Evolutionary conservation across 2,113 vertebrate species (phyloP).

Genomic region (Myrmecophaga tridactyla): DNA sequence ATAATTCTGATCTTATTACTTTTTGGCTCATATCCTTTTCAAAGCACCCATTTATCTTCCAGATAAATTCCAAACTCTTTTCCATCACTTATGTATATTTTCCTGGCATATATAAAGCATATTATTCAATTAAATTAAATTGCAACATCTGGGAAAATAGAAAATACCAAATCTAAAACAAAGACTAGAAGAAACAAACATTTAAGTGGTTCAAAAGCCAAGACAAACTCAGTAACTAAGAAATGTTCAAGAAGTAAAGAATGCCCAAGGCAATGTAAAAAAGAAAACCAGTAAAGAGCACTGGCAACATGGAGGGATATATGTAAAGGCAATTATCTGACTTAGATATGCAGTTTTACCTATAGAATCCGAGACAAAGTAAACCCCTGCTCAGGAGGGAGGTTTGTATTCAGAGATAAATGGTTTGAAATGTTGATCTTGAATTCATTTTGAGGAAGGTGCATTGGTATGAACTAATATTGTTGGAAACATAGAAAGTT

Average conservation of each 20-base stretch:
- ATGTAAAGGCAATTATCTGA: neutral
- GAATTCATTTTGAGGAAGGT: neutral
- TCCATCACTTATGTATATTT: neutral
- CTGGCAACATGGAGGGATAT: neutral
- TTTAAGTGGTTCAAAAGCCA: neutral
- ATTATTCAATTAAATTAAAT: neutral
- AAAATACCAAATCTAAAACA: neutral
- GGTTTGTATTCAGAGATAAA: neutral
- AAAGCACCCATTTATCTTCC: neutral
- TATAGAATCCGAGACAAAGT: neutral
- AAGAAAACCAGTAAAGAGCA: neutral
- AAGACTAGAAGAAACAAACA: neutral
- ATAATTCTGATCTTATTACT: neutral
- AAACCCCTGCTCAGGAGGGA: neutral
- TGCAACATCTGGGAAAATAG: neutral
- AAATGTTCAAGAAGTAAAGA: neutral
- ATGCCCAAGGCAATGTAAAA: neutral
- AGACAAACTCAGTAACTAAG: neutral
- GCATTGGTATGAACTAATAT: neutral
- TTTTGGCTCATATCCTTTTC: neutral
- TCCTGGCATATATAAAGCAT: neutral
- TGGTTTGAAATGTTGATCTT: neutral
- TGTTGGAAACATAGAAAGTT: neutral
- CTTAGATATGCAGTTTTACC: neutral
- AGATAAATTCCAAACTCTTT: neutral